A percentile compares a stretch with the other conserved stretches of the same genome.
phyloP scores from a whole-genome alignment of 2,888 invertebrate genomes.

The Drosophila quinaria region DNA sequence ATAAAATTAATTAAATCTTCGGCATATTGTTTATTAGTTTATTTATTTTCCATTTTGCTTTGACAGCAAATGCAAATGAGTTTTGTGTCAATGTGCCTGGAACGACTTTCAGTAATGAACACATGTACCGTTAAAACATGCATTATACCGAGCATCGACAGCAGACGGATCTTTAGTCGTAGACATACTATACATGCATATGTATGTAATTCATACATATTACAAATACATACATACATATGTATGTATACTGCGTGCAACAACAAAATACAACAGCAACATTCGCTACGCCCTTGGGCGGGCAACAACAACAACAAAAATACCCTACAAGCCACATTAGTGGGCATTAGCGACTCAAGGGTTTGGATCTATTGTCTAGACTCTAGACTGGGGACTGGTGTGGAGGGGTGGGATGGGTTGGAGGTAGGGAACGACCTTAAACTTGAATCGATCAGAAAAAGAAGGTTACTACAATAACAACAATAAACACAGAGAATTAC shows the following conservation, averaged over 20 bases:
- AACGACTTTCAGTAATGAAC: constrained; percentile 12
- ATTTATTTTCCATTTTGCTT: background rate
- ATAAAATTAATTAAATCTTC: constrained; percentile 1
- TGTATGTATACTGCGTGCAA: constrained; percentile 30
- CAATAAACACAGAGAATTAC: background rate
- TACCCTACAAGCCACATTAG: constrained; percentile 57
- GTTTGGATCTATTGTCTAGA: constrained; percentile 47
- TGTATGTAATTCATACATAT: background rate
- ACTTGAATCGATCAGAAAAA: constrained; percentile 69
- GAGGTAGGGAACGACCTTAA: constrained; percentile 58
- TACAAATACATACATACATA: background rate
- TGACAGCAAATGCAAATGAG: constrained; percentile 10
- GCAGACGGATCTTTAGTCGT: constrained; percentile 20
- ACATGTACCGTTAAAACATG: constrained; percentile 21
- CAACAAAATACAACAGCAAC: constrained; percentile 36
- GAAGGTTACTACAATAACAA: constrained; percentile 46
- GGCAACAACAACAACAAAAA: constrained; percentile 31
- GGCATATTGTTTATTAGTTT: background rate
- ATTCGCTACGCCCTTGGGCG: constrained; percentile 68
- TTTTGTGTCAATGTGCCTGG: constrained; percentile 23
- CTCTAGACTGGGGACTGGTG: background rate
- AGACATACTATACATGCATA: background rate
- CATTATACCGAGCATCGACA: constrained; percentile 8
- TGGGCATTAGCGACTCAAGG: constrained; percentile 66
- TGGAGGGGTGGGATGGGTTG: background rate